phyloP scores from a whole-genome alignment of 23 tunicate species.

The Styela clava region DNA sequence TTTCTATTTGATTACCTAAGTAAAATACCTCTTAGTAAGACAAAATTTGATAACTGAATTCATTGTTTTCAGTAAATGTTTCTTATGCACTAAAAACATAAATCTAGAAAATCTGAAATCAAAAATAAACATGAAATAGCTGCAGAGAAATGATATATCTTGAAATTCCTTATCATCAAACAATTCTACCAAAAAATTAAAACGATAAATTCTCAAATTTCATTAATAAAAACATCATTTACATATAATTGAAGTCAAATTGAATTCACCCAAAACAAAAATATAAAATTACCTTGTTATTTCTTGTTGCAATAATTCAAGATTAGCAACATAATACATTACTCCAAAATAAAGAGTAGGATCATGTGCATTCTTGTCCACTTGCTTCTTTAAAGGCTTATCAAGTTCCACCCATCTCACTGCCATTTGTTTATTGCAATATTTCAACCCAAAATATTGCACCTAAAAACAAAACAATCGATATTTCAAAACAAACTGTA shows the following conservation, averaged over 20 bases:
- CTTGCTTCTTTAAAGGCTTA: conserved; percentile 84
- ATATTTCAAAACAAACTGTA: no score
- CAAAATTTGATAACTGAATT: no score
- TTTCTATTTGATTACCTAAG: no score
- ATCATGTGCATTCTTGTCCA: conserved; percentile 82
- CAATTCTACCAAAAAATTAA: no score
- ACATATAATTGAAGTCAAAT: neutral
- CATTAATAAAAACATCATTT: neutral
- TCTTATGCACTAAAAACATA: no score
- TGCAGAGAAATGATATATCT: no score
- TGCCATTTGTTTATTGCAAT: conserved; percentile 61
- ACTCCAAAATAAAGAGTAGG: conserved; percentile 75
- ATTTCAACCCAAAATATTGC: conserved; percentile 65
- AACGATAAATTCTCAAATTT: neutral
- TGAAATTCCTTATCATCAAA: no score
- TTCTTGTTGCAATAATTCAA: conserved; percentile 75
- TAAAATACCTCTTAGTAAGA: no score
- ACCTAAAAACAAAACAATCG: conserved; percentile 9
- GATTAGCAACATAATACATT: conserved; percentile 76
- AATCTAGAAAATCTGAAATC: no score
- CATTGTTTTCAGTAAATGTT: no score
- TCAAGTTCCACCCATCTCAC: conserved; percentile 87
- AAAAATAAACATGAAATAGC: no score
- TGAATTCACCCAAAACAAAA: neutral
- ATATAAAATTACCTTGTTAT: conserved; percentile 63